phyloP scores from a whole-genome alignment of 2,797 vertebrate species.

The Luscinia luscinia region DNA sequence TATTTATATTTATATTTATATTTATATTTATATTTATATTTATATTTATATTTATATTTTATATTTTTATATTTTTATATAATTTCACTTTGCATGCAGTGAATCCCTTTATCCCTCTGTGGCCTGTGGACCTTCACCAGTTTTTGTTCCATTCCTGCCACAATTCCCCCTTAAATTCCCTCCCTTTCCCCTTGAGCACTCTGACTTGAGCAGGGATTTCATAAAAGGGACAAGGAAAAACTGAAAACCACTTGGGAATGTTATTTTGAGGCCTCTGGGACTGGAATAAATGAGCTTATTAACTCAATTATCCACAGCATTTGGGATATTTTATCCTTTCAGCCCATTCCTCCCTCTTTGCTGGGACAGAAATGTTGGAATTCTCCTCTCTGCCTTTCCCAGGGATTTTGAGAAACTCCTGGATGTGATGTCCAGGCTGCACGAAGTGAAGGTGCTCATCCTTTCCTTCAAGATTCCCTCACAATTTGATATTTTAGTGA shows the following conservation, averaged over 20 bases:
- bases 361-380: not conserved
- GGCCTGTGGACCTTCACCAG: rapidly evolving
- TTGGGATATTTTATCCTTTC: not conserved
- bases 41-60: too few species aligned
- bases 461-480: not conserved
- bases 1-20: too few species aligned
- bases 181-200: not conserved
- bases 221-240: not conserved
- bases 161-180: not conserved
- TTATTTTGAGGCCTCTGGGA: not conserved
- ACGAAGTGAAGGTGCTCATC: not conserved
- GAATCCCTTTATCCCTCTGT: not conserved
- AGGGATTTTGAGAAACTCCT: not conserved
- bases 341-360: not conserved
- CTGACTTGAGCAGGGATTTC: not conserved
- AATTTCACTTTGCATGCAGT: not conserved
- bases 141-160: rapidly evolving
- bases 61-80: too few species aligned
- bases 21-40: too few species aligned
- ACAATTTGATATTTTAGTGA: not conserved
- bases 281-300: conserved; percentile 2
- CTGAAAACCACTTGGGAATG: conserved; percentile 18
- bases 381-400: not conserved
- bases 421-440: not conserved
- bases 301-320: conserved; percentile 34